Conservation (phyloP, 2,888 invertebrate species). For the Miltochrista miniata region DNA sequence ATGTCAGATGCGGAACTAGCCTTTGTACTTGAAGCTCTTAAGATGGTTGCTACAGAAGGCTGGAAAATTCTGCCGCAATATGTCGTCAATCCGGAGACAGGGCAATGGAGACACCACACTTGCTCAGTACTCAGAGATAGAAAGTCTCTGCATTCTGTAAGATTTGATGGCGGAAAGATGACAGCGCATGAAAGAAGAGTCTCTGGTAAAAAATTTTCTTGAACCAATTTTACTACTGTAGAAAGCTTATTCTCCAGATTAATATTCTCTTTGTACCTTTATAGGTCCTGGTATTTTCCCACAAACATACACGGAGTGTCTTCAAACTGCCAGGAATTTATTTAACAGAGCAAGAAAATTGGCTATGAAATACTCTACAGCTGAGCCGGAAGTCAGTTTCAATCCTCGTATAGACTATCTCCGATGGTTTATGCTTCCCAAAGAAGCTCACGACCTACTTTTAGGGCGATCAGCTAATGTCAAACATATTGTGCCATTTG, state of each 20-base stretch:
- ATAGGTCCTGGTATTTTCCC: constrained; percentile 88
- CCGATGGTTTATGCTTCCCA: constrained; percentile 95
- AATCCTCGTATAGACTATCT: constrained; percentile 87
- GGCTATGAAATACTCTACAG: constrained; percentile 88
- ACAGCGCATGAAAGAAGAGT: constrained; percentile 87
- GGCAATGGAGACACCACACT: constrained; percentile 94
- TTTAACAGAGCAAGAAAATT: constrained; percentile 90
- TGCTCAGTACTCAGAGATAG: constrained; percentile 91
- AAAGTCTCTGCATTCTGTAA: constrained; percentile 91
- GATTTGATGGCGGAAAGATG: constrained; percentile 90
- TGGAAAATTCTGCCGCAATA: constrained; percentile 96
- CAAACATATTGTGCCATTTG: constrained; percentile 90
- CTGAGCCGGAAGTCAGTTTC: constrained; percentile 90
- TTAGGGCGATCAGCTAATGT: constrained; percentile 89
- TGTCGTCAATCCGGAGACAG: constrained; percentile 93
- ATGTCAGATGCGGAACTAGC: constrained; percentile 91
- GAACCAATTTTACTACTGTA: background rate
- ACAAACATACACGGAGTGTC: constrained; percentile 89
- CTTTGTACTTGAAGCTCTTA: constrained; percentile 92
- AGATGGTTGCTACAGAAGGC: constrained; percentile 94
- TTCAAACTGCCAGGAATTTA: constrained; percentile 90
- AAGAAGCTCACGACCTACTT: constrained; percentile 91
- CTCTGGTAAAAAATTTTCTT: constrained; percentile 70
- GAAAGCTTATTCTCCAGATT: background rate
- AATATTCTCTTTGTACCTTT: constrained; percentile 23